These are phyloP conservation scores for Pelobates fuscus DNA, from an alignment of 2,113 vertebrate genomes.

Conservation along the genomic window DNA sequence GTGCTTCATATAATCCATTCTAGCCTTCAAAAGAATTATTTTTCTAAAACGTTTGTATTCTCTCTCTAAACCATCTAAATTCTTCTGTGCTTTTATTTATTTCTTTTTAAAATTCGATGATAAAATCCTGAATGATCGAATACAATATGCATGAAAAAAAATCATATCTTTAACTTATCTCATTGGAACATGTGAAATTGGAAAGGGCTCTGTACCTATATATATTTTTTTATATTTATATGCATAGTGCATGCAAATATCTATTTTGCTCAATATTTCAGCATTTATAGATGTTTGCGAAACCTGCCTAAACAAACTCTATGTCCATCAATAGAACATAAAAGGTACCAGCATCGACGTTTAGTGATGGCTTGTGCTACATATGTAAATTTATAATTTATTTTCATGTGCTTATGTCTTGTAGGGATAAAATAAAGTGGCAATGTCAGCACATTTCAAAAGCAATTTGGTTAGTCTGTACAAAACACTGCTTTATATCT, in stretches of 20 bases:
- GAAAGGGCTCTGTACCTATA: not conserved
- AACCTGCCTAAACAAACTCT: conserved; percentile 17
- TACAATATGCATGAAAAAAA: not conserved
- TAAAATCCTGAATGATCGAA: not conserved
- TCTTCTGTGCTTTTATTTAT: no score
- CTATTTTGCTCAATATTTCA: not conserved
- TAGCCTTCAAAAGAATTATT: no score
- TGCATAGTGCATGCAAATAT: not conserved
- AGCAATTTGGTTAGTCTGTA: not conserved
- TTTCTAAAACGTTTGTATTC: no score
- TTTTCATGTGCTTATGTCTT: conserved; percentile 28
- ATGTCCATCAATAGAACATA: conserved; percentile 4
- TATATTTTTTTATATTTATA: no score
- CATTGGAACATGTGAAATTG: not conserved
- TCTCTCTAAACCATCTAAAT: no score
- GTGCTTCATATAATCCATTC: no score
- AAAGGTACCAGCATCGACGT: not conserved
- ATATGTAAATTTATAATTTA: conserved; percentile 27
- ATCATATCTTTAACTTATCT: not conserved
- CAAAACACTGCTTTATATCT: not conserved
- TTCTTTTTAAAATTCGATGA: not conserved
- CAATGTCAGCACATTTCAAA: conserved; percentile 13
- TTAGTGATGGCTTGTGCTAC: conserved; percentile 6
- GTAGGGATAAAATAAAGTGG: not conserved
- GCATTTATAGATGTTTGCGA: conserved; percentile 1